Evolutionary conservation across 2,888 invertebrate genomes (phyloP).

Genomic region (Miltochrista miniata): DNA sequence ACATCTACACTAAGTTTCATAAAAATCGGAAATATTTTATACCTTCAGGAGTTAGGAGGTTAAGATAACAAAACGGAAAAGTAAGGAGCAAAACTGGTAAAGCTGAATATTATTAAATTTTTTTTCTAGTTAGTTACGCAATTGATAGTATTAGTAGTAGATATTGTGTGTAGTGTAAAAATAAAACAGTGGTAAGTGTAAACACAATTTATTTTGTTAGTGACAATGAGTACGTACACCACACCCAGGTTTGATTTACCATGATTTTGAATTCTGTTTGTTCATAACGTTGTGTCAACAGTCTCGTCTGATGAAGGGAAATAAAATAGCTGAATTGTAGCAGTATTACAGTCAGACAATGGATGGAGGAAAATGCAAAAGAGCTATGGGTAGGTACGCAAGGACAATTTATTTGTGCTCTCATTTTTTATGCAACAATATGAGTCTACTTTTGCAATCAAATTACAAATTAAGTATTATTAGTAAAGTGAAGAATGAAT

Average conservation of each 20-base stretch:
- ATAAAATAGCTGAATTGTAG: constrained; percentile 17
- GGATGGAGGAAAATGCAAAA: neutral
- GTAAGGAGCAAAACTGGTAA: too few species aligned
- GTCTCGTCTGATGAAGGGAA: constrained; percentile 63
- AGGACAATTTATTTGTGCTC: neutral
- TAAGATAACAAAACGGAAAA: too few species aligned
- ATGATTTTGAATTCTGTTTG: constrained; percentile 41
- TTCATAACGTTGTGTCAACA: constrained; percentile 62
- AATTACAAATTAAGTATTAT: neutral
- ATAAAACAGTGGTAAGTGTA: constrained; percentile 13
- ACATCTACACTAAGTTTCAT: too few species aligned
- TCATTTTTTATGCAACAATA: neutral
- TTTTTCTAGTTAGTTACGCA: constrained; percentile 9
- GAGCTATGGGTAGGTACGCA: neutral
- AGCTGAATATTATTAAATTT: too few species aligned
- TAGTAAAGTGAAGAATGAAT: neutral
- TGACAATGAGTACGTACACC: constrained; percentile 31
- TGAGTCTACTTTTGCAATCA: neutral
- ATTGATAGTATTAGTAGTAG: constrained; percentile 15
- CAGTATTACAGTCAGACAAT: neutral
- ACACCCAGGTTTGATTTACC: constrained; percentile 50
- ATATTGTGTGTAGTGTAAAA: constrained; percentile 10
- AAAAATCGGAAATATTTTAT: too few species aligned
- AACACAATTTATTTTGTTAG: constrained; percentile 39
- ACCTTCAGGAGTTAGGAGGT: too few species aligned